A percentile compares a stretch with the other conserved stretches of the same genome.
Evolutionary conservation across 2,113 vertebrate species (phyloP).

Genomic region (Irena cyanogastra): DNA sequence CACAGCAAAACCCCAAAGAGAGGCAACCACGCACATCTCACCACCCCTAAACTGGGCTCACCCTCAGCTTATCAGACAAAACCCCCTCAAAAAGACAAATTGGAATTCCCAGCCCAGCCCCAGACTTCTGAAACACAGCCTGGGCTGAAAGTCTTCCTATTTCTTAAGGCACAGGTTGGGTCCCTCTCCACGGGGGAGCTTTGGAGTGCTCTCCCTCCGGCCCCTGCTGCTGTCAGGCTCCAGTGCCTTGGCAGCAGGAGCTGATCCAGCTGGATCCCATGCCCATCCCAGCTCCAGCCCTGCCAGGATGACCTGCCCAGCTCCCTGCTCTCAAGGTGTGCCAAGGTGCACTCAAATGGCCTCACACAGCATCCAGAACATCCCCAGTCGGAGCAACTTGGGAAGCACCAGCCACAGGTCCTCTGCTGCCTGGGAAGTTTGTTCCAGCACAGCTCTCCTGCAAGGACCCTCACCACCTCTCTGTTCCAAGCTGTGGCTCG

Average conservation of each 20-base stretch:
- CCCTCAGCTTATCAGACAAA: not conserved
- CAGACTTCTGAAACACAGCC: not conserved
- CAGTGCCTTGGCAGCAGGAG: not conserved
- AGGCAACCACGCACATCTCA: not conserved
- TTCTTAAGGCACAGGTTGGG: not conserved
- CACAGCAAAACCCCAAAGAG: not conserved
- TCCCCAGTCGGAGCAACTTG: rapidly evolving
- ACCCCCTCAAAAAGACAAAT: rapidly evolving
- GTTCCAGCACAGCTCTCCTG: not conserved
- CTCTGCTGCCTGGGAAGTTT: not conserved
- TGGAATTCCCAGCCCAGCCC: not conserved
- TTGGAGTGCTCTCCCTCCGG: not conserved
- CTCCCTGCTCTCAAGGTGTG: not conserved
- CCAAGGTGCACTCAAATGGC: not conserved
- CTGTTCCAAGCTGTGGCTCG: rapidly evolving
- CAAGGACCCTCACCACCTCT: not conserved
- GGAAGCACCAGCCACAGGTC: not conserved
- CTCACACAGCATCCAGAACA: not conserved
- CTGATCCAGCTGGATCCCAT: not conserved
- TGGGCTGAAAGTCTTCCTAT: not conserved
- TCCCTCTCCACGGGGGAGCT: not conserved
- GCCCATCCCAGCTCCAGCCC: not conserved
- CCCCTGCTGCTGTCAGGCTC: not conserved
- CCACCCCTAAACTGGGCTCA: not conserved
- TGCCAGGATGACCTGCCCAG: not conserved